Conservation (phyloP, 2,888 invertebrate species). For the Bimastos eiseni region DNA sequence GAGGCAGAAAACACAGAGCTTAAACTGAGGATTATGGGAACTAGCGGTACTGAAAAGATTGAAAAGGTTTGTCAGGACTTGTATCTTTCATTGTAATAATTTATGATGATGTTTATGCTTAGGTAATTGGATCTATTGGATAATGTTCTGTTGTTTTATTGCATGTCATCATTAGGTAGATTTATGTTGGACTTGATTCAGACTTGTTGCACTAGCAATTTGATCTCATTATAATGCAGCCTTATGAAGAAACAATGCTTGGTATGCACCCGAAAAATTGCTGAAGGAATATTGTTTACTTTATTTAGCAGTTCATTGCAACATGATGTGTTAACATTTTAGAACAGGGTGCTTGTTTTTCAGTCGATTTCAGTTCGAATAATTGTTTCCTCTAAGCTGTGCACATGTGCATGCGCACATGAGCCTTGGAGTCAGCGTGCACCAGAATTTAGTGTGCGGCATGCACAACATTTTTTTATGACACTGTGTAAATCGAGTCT, state of each 20-base stretch:
- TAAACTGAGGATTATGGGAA: not conserved
- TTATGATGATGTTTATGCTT: not conserved
- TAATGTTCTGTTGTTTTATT: not conserved
- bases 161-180: not conserved
- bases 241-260: not conserved
- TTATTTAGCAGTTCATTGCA: not conserved
- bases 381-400: no score
- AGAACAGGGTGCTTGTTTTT: not conserved
- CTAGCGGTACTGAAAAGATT: not conserved
- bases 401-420: no score
- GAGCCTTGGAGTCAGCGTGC: no score
- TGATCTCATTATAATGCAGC: not conserved
- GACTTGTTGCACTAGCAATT: no score
- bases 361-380: not conserved
- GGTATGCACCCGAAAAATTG: not conserved
- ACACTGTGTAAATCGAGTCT: no score
- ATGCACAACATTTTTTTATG: no score
- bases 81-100: not conserved
- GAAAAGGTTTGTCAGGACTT: constrained; percentile 9
- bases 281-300: not conserved
- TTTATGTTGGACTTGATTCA: not conserved
- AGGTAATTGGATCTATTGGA: not conserved
- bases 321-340: not conserved
- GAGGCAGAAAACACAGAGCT: not conserved
- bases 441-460: no score